These are phyloP conservation scores for Notocelia uddmanniana DNA, from an alignment of 2,888 invertebrate genomes.

Conservation along the genomic window DNA sequence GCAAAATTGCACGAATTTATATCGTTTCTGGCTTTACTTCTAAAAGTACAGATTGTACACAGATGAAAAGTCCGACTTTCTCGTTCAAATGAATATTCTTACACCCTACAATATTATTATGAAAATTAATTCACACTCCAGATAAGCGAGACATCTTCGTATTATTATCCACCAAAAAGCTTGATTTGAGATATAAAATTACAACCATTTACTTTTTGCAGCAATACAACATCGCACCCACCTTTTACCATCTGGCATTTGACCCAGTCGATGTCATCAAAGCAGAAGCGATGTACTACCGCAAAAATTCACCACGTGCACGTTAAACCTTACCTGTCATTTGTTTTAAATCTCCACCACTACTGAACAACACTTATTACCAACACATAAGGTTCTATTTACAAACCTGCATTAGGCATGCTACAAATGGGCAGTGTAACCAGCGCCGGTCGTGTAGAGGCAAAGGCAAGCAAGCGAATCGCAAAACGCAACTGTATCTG, in stretches of 20 bases:
- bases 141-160: background rate
- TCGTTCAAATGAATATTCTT: too few relatives aligned
- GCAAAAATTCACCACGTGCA: background rate
- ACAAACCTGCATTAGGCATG: slow-evolving; percentile 45
- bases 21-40: background rate
- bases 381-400: slow-evolving; percentile 24
- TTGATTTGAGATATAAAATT: too few relatives aligned
- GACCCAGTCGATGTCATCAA: background rate
- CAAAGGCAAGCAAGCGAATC: slow-evolving; percentile 18
- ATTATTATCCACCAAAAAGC: background rate
- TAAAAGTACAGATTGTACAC: background rate
- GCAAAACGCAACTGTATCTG: background rate
- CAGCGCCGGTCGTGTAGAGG: slow-evolving; percentile 19
- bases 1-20: too few relatives aligned
- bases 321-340: slow-evolving; percentile 18
- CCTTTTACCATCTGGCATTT: background rate
- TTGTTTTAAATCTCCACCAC: slow-evolving; percentile 14
- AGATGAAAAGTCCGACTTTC: background rate
- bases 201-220: too few relatives aligned
- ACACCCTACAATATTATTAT: background rate
- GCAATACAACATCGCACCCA: too few relatives aligned
- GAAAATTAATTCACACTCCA: too few relatives aligned
- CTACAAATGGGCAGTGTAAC: slow-evolving; percentile 70
- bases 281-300: background rate
- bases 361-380: slow-evolving; percentile 6